Base-by-base conservation (phyloP, 1,140 invertebrate species). In the Mercenaria mercenaria region DNA sequence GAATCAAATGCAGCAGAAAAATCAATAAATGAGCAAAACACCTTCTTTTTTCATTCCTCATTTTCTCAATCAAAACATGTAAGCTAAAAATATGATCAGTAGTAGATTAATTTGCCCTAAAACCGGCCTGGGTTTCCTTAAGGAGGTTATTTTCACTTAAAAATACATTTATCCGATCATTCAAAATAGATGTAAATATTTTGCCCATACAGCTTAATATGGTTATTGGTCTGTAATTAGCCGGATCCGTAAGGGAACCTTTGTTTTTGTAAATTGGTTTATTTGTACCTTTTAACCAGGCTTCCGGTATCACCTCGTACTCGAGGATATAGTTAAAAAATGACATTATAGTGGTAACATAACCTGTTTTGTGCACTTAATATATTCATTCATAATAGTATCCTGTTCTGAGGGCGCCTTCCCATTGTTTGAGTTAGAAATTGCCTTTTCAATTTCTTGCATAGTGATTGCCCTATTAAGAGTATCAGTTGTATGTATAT, bases 261-360 rank as follows among this genome's bases (percentile, higher is more conserved):
- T 90, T 92, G 41, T 90, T 82, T 79, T 90, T 92, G 50, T 43
- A 88, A 34, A 92, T 59, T 18, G 88, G 88, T 20, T 52, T 32
- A n/a, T 90, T 90, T 18, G 74, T 81, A 69, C 76, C 88, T 32
- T 52, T 47, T 34, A 69, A 34, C 83, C 88, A 91, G 61, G 29
- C 37, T 39, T 82, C 59, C 20, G 61, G 83, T 18, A 90, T 59
- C 0, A 79, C 79, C 20, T 72, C 81, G 39, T 29, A 41, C 43
- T 90, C 79, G 34, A 87, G 83, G 18, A 91, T 84, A n/a, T 67
- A 77, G 29, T 91, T 91, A 69, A 90, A 90, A 2, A 90, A 39
- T 52, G 59, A 77, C n/a, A 11, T 56, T 87, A 83, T 0, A 74
- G 67, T 29, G 77, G 88, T 11, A 88, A 26, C 6, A 90, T 26